Conservation (phyloP, 2,797 vertebrate genomes). For the Helarctos malayanus region DNA sequence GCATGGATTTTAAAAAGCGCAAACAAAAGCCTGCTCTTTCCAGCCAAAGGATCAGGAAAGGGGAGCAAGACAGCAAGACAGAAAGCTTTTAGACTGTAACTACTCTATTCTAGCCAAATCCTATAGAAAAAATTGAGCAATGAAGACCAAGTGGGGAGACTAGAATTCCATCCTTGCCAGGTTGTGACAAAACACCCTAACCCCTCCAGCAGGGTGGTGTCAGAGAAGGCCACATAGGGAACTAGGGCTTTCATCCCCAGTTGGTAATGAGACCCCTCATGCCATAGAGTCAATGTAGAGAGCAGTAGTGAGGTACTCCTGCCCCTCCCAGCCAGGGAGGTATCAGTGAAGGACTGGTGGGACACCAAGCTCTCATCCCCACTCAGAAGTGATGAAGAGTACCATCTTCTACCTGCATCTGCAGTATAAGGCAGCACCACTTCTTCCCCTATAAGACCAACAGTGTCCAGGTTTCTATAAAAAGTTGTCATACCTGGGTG, state of each 20-base stretch:
- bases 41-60: neutral
- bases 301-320: neutral
- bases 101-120: neutral
- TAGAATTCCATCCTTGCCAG: neutral
- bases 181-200: neutral
- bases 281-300: neutral
- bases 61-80: neutral
- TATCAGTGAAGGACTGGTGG: neutral
- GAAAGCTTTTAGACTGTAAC: neutral
- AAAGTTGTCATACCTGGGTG: neutral
- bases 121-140: neutral
- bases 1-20: neutral
- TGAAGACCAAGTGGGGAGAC: neutral
- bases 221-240: neutral
- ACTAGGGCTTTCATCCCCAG: neutral
- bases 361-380: neutral
- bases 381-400: neutral
- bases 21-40: neutral
- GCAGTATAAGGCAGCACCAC: neutral
- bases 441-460: neutral
- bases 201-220: neutral
- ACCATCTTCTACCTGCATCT: neutral
- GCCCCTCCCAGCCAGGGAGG: neutral
- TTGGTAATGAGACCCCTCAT: neutral
- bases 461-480: neutral